A percentile compares a stretch with the other conserved stretches of the same genome.
Conservation (phyloP, 2,113 vertebrate genomes). For the Sakesphorus luctuosus region DNA sequence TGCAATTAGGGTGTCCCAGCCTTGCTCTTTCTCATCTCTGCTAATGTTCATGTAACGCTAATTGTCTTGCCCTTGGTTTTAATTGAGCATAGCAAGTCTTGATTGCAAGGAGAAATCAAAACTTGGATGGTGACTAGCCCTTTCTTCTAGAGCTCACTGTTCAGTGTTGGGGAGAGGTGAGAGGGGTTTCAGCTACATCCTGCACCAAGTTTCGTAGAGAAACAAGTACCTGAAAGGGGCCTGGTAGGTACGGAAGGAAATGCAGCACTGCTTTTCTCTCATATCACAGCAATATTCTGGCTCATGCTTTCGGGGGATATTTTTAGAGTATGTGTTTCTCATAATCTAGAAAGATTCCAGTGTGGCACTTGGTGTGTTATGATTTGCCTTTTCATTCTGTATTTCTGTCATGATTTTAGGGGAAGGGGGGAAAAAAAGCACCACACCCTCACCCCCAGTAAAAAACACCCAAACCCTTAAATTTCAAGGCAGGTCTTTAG, state of each 20-base stretch:
- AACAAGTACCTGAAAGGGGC: constrained; percentile 74
- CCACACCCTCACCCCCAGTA: not conserved
- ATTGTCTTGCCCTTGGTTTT: not conserved
- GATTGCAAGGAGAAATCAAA: constrained; percentile 28
- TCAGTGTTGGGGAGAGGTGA: constrained; percentile 28
- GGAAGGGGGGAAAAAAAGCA: not conserved
- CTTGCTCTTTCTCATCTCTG: not conserved
- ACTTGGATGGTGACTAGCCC: constrained; percentile 20
- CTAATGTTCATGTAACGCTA: not conserved
- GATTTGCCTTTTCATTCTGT: not conserved
- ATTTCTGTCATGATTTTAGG: not conserved
- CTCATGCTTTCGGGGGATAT: constrained; percentile 72
- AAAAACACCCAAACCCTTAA: not conserved
- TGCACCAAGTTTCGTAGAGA: constrained; percentile 72
- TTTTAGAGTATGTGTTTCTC: constrained; percentile 69
- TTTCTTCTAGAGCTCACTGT: constrained; percentile 41
- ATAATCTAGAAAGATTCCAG: constrained; percentile 30
- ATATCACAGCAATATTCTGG: constrained; percentile 61
- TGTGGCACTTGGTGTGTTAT: not conserved
- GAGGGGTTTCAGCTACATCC: constrained; percentile 70
- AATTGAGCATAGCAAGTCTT: not conserved
- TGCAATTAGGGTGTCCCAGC: not conserved
- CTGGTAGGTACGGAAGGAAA: constrained; percentile 75
- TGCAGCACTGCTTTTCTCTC: constrained; percentile 67
- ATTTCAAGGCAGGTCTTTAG: not conserved